Percentiles rank a stretch among this genome's conserved stretches.
These are phyloP conservation scores for Dorcus parallelipipedus DNA, from an alignment of 2,888 invertebrate species.

Conservation along the genomic window DNA sequence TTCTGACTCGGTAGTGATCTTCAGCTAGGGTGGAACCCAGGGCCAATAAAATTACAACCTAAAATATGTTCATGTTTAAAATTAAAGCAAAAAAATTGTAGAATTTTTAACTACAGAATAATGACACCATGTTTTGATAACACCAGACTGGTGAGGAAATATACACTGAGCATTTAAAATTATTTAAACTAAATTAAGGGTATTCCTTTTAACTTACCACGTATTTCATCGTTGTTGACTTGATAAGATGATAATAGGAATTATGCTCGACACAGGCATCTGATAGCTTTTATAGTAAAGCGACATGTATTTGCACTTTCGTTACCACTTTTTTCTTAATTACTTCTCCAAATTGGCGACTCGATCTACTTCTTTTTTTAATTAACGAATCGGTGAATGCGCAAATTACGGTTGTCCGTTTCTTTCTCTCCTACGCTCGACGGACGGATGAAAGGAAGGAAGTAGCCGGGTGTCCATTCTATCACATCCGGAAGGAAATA, in stretches of 20 bases:
- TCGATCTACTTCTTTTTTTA: neutral
- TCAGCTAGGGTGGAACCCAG: constrained; percentile 18
- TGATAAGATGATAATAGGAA: neutral
- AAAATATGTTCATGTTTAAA: neutral
- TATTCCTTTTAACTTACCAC: neutral
- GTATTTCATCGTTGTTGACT: neutral
- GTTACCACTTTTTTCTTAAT: neutral
- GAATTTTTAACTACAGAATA: too few relatives aligned
- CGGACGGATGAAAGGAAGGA: neutral
- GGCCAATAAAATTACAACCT: constrained; percentile 18
- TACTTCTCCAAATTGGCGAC: neutral
- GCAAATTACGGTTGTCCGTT: neutral
- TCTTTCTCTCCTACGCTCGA: neutral
- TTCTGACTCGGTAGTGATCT: constrained; percentile 13
- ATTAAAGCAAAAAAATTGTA: neutral
- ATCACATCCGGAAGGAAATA: neutral
- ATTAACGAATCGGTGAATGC: neutral
- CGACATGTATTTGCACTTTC: neutral
- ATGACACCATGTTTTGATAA: too few relatives aligned
- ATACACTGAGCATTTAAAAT: too few relatives aligned
- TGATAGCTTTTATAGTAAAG: neutral
- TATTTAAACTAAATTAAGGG: too few relatives aligned
- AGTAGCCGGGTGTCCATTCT: neutral
- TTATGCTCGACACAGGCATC: neutral
- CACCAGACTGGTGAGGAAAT: too few relatives aligned